Evolutionary conservation across 2,113 vertebrate genomes (phyloP), one percentile per base, ranked within the genome.

Genomic region (Ia io): DNA sequence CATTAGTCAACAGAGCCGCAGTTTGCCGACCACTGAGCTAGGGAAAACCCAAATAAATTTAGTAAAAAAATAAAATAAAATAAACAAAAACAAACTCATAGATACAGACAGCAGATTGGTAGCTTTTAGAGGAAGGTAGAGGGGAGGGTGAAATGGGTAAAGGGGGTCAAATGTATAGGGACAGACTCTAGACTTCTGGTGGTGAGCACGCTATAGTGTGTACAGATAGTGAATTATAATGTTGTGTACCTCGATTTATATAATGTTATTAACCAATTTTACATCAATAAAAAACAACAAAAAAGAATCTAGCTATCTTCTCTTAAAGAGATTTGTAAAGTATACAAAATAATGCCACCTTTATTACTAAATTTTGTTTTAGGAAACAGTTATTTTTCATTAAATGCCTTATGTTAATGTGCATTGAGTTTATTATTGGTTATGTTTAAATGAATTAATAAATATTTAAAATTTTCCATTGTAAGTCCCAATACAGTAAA

Each of bases 281-380:
- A 59, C 4, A 16, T 59, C 35, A 82, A 82, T 42, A 61, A 42
- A 82, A 78, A 82, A 61, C 53, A 59, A 25, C 30, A 80, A n/a
- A 53, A 79, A n/a, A 77, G n/a, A 95, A 93, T 61, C 35, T 32
- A 61, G 73, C 61, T 85, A 51, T 77, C 30, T 90, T 80, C 37
- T 95, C 85, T 71, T 51, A 80, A 85, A 84, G 4, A 88, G 59
- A 94, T 32, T 8, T 61, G 5, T 35, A 80, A 90, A 92, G 84
- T 37, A 76, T 0, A 32, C 25, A 70, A 71, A 79, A 65, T 30
- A 69, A 63, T 71, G 47, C 20, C 40, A 82, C 16, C 28, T 49
- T 84, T 74, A 22, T 53, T 73, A 44, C 13, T 49, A 51, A 56
- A 6, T 79, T 59, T 61, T 92, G 23, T 44, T 93, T 97, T 51